Conservation (phyloP, 2,888 invertebrate genomes). For the Parnassius orleans region DNA sequence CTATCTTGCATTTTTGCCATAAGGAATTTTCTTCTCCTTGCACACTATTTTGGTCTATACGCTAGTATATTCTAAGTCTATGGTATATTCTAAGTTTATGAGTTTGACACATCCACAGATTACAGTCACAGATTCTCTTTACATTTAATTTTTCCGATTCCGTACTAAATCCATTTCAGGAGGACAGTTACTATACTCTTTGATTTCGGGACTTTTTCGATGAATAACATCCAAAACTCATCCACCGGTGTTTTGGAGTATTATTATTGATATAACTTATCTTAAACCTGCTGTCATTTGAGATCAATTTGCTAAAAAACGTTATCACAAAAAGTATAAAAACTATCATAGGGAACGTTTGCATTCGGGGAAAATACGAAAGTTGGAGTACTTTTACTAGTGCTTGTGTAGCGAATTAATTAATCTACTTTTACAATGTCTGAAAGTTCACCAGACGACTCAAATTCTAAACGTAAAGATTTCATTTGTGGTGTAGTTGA, state of each 20-base stretch:
- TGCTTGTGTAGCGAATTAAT: constrained; percentile 28
- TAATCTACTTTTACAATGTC: constrained; percentile 53
- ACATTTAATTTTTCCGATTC: constrained; percentile 33
- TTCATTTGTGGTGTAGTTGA: constrained; percentile 96
- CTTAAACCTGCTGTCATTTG: constrained; percentile 31
- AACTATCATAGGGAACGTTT: neutral
- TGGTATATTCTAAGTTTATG: too few species aligned
- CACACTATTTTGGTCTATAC: too few species aligned
- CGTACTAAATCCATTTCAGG: constrained; percentile 37
- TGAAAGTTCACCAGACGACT: constrained; percentile 80
- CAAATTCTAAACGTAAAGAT: constrained; percentile 85
- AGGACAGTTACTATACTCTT: too few species aligned
- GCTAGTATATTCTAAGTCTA: too few species aligned
- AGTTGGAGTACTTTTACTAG: constrained; percentile 28
- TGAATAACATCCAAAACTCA: constrained; percentile 41
- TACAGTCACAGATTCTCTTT: too few species aligned
- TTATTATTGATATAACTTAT: constrained; percentile 37
- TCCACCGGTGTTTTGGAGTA: constrained; percentile 37
- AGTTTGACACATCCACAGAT: too few species aligned
- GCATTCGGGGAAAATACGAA: constrained; percentile 30
- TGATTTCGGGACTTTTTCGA: constrained; percentile 38
- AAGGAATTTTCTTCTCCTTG: too few species aligned
- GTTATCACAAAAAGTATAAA: too few species aligned
- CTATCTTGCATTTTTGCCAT: too few species aligned
- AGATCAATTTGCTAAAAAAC: constrained; percentile 27